phyloP scores from a whole-genome alignment of 2,888 invertebrate species.

The Reticulitermes lucifugus region DNA sequence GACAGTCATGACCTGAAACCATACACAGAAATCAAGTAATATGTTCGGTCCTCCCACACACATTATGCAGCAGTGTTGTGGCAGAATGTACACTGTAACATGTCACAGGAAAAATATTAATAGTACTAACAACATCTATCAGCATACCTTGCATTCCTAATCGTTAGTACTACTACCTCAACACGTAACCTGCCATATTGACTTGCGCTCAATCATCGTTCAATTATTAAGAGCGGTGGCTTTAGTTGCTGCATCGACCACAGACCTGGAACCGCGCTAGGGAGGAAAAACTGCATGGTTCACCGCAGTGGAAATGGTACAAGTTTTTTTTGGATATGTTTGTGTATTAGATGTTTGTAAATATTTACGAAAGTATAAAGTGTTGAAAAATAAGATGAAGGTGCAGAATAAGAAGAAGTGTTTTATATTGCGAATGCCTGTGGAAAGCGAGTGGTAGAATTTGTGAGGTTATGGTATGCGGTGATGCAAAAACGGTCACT shows the following conservation, averaged over 20 bases:
- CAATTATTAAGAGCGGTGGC: background rate
- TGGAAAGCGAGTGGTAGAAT: background rate
- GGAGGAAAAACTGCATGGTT: background rate
- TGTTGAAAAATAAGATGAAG: background rate
- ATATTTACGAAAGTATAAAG: background rate
- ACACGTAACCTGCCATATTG: background rate
- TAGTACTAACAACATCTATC: no score
- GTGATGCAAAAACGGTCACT: background rate
- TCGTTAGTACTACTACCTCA: no score
- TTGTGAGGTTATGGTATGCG: conserved; percentile 18
- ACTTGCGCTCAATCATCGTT: background rate
- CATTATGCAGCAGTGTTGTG: no score
- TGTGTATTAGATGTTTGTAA: background rate
- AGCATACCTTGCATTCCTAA: no score
- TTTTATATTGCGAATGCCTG: background rate
- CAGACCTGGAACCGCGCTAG: background rate
- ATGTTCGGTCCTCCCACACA: no score
- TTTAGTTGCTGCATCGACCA: background rate
- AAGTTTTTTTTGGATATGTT: background rate
- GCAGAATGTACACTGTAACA: no score
- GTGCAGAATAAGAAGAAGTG: background rate
- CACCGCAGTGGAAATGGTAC: background rate
- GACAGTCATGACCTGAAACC: conserved; percentile 60
- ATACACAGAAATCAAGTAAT: no score
- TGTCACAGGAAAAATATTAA: no score